Percentiles rank a stretch among this genome's conserved stretches.
These are phyloP conservation scores for Periophthalmus magnuspinnatus DNA, from an alignment of 2,797 vertebrate genomes.

Conservation along the genomic window DNA sequence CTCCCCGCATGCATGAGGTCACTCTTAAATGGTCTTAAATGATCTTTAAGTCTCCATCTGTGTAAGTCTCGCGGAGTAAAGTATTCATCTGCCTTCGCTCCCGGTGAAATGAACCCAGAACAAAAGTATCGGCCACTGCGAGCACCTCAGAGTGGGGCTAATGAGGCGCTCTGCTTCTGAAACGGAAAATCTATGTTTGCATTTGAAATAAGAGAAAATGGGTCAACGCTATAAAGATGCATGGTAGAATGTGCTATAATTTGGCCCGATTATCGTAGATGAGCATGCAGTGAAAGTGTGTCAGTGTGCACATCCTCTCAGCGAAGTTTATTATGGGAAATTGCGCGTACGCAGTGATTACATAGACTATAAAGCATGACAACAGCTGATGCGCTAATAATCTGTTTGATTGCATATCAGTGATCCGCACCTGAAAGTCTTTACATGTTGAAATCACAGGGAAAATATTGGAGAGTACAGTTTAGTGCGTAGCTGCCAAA, in stretches of 20 bases:
- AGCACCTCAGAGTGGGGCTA: slow-evolving; percentile 35
- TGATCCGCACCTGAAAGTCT: slow-evolving; percentile 53
- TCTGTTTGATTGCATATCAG: slow-evolving; percentile 58
- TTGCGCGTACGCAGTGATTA: slow-evolving; percentile 11
- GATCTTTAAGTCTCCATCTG: slow-evolving; percentile 23
- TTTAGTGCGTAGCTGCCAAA: slow-evolving; percentile 23
- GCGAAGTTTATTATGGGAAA: slow-evolving; percentile 18
- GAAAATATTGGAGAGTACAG: slow-evolving; percentile 20
- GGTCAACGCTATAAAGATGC: slow-evolving; percentile 56
- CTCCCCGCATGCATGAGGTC: slow-evolving; percentile 13
- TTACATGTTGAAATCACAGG: slow-evolving; percentile 23
- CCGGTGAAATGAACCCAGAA: slow-evolving; percentile 27
- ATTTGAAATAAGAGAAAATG: slow-evolving; percentile 60
- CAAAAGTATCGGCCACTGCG: slow-evolving; percentile 34
- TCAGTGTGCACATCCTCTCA: slow-evolving; percentile 24
- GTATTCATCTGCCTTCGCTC: slow-evolving; percentile 22
- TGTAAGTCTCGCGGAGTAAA: slow-evolving; percentile 27
- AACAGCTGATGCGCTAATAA: slow-evolving; percentile 49
- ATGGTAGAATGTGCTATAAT: slow-evolving; percentile 38
- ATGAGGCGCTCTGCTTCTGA: slow-evolving; percentile 57
- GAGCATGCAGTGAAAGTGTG: slow-evolving; percentile 42
- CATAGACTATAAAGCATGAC: slow-evolving; percentile 38
- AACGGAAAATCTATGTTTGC: slow-evolving; percentile 62
- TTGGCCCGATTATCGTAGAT: slow-evolving; percentile 56
- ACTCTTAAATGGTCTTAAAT: slow-evolving; percentile 29